Percentiles rank a stretch among this genome's conserved stretches.
Evolutionary conservation across 30 jellyfish, hydroid and myxozoan species (phyloP).

Genomic region (Cassiopea xamachana): DNA sequence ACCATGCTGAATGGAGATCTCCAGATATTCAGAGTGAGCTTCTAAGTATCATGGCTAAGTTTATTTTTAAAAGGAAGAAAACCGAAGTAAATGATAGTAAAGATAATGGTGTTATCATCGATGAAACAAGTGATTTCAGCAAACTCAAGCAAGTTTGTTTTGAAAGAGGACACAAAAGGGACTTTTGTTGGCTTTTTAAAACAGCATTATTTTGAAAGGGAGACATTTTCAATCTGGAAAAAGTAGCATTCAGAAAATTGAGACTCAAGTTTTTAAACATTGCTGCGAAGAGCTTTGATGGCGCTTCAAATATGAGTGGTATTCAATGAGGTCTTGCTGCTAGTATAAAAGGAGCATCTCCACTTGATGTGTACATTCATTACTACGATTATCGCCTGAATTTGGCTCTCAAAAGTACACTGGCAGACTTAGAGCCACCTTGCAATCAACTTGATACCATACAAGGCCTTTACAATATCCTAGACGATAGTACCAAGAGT

Average conservation of each 20-base stretch:
- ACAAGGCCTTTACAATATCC: constrained; percentile 44
- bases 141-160: constrained; percentile 56
- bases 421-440: constrained; percentile 54
- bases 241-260: neutral
- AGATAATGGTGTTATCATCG: neutral
- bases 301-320: constrained; percentile 64
- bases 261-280: constrained; percentile 20
- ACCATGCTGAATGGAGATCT: constrained; percentile 65
- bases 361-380: constrained; percentile 57
- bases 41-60: constrained; percentile 29
- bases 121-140: constrained; percentile 49
- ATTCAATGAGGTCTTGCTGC: constrained; percentile 65
- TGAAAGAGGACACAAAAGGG: constrained; percentile 38
- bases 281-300: constrained; percentile 48
- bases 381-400: constrained; percentile 45
- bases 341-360: constrained; percentile 49
- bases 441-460: constrained; percentile 64
- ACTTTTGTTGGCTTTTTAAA: constrained; percentile 33
- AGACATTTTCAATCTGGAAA: constrained; percentile 29
- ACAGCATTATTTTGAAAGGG: constrained; percentile 28
- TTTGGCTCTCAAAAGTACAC: constrained; percentile 69
- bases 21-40: constrained; percentile 61
- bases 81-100: constrained; percentile 22
- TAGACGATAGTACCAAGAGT: constrained; percentile 63
- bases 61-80: constrained; percentile 7